Evolutionary conservation across 1,140 invertebrate species (phyloP), one percentile per base, ranked within the genome.

Genomic region (Tribolium castaneum): DNA sequence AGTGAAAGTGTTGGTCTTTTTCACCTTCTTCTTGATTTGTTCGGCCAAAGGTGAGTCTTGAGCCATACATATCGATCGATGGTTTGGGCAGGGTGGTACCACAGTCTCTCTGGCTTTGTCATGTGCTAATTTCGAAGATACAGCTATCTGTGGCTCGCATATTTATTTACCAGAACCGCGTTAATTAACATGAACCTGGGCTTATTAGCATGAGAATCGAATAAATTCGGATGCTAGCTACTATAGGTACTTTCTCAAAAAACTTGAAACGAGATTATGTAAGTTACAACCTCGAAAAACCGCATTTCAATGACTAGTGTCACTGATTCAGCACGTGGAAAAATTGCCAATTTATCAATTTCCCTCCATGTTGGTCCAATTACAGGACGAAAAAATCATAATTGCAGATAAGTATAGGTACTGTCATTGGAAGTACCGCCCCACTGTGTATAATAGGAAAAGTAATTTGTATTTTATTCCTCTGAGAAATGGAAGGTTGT

Each of bases 1-100:
- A 73, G 71, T 73, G 71, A 73, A 73, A 73, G 71, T 73, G 71
- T 39, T 73, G 45, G 45, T n/a, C 22, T 52, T 73, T 73, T 73
- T 73, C 30, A 7, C 52, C 6, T 35, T 62, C 19, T 22, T 73
- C 30, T 51, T 73, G 30, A 54, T 52, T 13, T 34, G 14, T 73
- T 54, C 45, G 49, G 71, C 71, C 13, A 73, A 73, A 73, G 71
- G 71, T 73, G 49, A 73, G 71, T 73, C 25, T 10, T 10, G 35
- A 13, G 16, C 39, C n/a, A 70, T 70, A 35, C 25, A 16, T 71
- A 7, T 35, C n/a, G 45, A 45, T 49, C 14, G 9, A 22, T 19
- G n/a, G 22, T 13, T 19, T 62, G 16, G 30, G 56, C 9, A 22
- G 25, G 59, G 59, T 59, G 19, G 14, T 59, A 59, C 54, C 19